Percentiles rank a stretch among this genome's conserved stretches.
Conservation (phyloP, 2,888 invertebrate genomes). For the Drosophila parthenogenetica region DNA sequence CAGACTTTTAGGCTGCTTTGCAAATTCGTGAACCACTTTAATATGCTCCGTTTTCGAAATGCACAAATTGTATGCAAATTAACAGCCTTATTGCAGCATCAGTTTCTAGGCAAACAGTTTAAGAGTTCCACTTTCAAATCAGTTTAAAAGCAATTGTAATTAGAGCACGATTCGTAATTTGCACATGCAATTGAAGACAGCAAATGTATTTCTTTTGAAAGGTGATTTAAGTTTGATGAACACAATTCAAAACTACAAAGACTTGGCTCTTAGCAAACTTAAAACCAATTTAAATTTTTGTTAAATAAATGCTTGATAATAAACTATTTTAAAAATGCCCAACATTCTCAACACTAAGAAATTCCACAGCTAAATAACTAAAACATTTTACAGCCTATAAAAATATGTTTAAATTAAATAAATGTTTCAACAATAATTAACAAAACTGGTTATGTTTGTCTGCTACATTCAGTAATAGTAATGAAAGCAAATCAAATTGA, state of each 20-base stretch:
- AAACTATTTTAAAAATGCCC: no score
- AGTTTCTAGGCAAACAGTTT: constrained; percentile 24
- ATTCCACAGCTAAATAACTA: no score
- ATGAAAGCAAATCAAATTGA: background rate
- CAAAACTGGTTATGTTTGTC: background rate
- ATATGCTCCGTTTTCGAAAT: constrained; percentile 32
- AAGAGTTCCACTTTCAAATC: constrained; percentile 8
- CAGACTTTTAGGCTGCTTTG: constrained; percentile 63
- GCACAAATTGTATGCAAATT: constrained; percentile 40
- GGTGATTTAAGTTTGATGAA: no score
- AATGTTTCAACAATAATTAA: background rate
- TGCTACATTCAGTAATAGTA: background rate
- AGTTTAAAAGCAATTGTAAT: background rate
- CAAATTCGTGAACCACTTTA: constrained; percentile 62
- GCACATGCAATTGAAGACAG: background rate
- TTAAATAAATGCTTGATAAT: no score
- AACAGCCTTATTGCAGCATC: constrained; percentile 7
- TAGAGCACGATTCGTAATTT: background rate
- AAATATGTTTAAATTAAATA: no score
- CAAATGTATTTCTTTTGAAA: background rate
- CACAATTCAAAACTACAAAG: no score
- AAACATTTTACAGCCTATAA: no score
- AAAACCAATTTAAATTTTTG: no score
- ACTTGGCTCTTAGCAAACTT: no score
- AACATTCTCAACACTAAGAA: no score